Base-by-base conservation (phyloP, 2,888 invertebrate species). In the Antheraea yamamai region DNA sequence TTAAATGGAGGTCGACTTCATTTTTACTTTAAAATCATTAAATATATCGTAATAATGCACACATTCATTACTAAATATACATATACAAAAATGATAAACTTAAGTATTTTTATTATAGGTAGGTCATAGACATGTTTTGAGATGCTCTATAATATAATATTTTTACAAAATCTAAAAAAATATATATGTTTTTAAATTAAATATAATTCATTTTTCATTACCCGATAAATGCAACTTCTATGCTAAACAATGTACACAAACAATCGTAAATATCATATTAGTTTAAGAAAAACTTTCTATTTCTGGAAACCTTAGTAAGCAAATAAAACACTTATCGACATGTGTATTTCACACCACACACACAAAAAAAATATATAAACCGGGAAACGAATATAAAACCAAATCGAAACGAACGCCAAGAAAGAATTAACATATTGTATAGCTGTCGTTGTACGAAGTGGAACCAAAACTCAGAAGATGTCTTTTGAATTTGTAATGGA, bases 381-480 rank as follows among this genome's bases (percentile, higher is more conserved):
- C 70, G 39, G n/a, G 39, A 70, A 39, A n/a, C 39, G 20, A 6
- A 10, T 39, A 10, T 70, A 39, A 20, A 70, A 8, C 39, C 12
- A 12, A 6, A 20, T 70, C 16, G 2, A 70, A 39, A 70, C 20
- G 70, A 39, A 70, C 35, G 39, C 20, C 39, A 70, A 70, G n/a
- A 39, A 68, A 39, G 35, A 7, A 7, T 39, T 39, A 30, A 66
- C 35, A 68, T 3, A 30, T 20, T 66, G 70, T n/a, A 20, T 35
- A 18, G 35, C 68, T 20, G 39, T 39, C 73, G 39, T 73, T n/a
- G 35, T 55, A 35, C 30, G 26, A 61, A 61, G 39, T 73, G 30
- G 47, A 73, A 58, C 73, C 16, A 73, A 39, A 73, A 61, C 39
- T 61, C 16, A 73, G 73, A 61, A 39, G 10, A 61, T 39, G 35